These are phyloP conservation scores for Morone chrysops DNA, from an alignment of 2,113 vertebrate species.

Conservation along the genomic window DNA sequence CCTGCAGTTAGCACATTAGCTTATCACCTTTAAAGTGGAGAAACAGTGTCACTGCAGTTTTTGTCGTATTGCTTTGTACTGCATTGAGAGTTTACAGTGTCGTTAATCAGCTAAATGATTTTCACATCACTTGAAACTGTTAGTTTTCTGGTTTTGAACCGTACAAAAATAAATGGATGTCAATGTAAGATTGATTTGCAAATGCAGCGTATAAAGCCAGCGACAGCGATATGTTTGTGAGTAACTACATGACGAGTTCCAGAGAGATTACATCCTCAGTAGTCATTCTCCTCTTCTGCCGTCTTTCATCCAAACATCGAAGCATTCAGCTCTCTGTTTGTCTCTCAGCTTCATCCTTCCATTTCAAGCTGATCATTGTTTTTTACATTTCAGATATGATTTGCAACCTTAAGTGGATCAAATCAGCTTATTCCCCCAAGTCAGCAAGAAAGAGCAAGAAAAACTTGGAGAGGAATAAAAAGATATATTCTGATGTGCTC, in stretches of 20 bases:
- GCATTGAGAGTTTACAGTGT: neutral
- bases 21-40: neutral
- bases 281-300: neutral
- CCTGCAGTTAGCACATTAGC: neutral
- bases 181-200: neutral
- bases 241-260: too few relatives aligned
- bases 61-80: neutral
- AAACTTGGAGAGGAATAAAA: neutral
- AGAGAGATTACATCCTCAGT: too few relatives aligned
- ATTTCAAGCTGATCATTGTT: conserved; percentile 45
- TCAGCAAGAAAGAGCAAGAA: too few relatives aligned
- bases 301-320: neutral
- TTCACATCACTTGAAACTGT: neutral
- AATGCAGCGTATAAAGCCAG: too few relatives aligned
- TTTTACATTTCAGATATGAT: conserved; percentile 26
- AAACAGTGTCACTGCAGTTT: neutral
- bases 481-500: too few relatives aligned
- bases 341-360: conserved; percentile 25
- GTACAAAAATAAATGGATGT: neutral
- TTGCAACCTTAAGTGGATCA: conserved; percentile 30
- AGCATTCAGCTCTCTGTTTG: neutral
- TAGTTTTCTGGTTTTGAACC: neutral
- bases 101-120: neutral
- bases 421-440: neutral
- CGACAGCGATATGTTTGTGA: too few relatives aligned